phyloP scores from a whole-genome alignment of 2,113 vertebrate species.

The Alces alces region DNA sequence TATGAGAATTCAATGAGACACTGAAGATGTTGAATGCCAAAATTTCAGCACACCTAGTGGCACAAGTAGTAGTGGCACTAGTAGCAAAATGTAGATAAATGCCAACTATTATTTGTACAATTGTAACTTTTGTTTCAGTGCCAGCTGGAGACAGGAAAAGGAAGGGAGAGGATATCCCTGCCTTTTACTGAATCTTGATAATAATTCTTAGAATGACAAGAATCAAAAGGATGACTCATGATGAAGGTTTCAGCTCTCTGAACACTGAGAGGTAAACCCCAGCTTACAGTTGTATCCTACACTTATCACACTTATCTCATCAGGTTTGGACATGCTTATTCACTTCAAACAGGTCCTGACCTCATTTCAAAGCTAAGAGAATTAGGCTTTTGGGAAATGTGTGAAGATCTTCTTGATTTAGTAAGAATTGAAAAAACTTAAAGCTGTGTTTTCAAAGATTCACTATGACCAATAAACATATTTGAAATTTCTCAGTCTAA shows the following conservation, averaged over 20 bases:
- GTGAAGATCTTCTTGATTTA: constrained; percentile 12
- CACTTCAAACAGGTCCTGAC: neutral
- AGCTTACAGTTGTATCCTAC: neutral
- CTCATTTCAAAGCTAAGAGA: neutral
- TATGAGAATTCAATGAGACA: neutral
- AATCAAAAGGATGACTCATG: constrained; percentile 23
- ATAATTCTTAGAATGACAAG: neutral
- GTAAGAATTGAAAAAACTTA: neutral
- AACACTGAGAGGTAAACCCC: neutral
- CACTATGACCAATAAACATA: constrained; percentile 36
- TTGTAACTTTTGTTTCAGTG: neutral
- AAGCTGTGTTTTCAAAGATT: constrained; percentile 36
- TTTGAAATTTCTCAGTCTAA: constrained; percentile 40
- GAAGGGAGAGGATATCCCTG: neutral
- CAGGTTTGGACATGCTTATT: neutral
- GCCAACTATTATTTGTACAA: neutral
- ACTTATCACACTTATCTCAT: neutral
- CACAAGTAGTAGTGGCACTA: neutral
- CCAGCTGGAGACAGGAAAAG: neutral
- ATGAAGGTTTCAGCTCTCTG: neutral
- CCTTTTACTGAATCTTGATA: neutral
- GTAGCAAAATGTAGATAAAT: neutral
- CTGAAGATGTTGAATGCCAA: neutral
- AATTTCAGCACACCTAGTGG: neutral
- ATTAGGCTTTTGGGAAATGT: neutral